These are phyloP conservation scores for Pteronura brasiliensis DNA, from an alignment of 2,113 vertebrate genomes.

Conservation along the genomic window DNA sequence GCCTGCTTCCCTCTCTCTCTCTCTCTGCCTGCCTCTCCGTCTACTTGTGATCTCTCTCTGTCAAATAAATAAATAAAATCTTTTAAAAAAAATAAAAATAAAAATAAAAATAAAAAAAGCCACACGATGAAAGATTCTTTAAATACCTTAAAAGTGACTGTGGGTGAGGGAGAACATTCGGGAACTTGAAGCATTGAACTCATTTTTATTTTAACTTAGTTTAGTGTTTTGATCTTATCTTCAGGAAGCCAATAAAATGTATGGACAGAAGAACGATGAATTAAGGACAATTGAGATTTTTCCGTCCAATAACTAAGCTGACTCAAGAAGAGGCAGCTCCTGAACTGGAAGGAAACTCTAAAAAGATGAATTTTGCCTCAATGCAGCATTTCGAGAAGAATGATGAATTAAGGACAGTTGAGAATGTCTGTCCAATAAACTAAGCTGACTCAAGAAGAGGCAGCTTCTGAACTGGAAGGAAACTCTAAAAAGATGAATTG, in stretches of 20 bases:
- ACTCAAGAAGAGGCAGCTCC: not conserved
- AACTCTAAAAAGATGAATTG: not conserved
- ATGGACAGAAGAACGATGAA: conserved; percentile 1
- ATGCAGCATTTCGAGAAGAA: not conserved
- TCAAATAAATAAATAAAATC: no score
- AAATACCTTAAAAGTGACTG: not conserved
- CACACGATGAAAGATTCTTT: conserved; percentile 37
- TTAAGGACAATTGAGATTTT: conserved; percentile 50
- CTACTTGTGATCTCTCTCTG: no score
- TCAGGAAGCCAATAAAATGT: not conserved
- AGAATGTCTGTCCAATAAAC: conserved; percentile 36
- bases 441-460: conserved; percentile 1
- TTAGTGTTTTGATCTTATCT: not conserved
- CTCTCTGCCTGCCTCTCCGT: no score
- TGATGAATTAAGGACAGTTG: conserved; percentile 46
- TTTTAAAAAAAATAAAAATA: no score
- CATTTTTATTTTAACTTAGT: not conserved
- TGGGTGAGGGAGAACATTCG: not conserved
- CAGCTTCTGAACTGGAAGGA: not conserved
- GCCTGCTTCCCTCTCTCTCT: no score
- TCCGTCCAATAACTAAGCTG: conserved; percentile 21
- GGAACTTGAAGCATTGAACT: not conserved
- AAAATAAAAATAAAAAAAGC: no score
- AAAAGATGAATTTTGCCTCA: not conserved
- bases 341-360: not conserved